These are phyloP conservation scores for Zaprionus nigranus DNA, from an alignment of 1,140 invertebrate genomes.

Conservation along the genomic window DNA sequence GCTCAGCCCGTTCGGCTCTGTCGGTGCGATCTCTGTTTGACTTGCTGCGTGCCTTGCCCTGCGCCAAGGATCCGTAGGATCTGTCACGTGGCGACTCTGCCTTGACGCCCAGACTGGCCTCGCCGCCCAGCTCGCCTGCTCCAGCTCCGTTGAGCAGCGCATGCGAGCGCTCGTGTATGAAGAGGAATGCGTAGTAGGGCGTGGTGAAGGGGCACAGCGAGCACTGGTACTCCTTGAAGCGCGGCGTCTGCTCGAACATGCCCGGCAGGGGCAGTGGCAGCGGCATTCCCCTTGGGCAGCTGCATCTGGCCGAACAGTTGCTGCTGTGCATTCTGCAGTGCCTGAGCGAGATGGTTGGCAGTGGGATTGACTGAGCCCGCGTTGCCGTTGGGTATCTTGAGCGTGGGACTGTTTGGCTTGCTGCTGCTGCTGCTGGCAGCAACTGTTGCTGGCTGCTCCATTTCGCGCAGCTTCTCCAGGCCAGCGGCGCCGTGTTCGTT, in stretches of 20 bases:
- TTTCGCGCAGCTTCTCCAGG: slow-evolving; percentile 89
- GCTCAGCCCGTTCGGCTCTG: slow-evolving; percentile 11
- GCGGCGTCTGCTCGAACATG: slow-evolving; percentile 85
- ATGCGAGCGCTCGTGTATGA: slow-evolving; percentile 95
- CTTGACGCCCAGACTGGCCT: slow-evolving; percentile 49
- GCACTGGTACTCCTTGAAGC: slow-evolving; percentile 92
- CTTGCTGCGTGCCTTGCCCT: slow-evolving; percentile 39
- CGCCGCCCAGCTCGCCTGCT: slow-evolving; percentile 11
- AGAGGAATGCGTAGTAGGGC: slow-evolving; percentile 93
- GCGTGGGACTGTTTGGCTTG: slow-evolving; percentile 85
- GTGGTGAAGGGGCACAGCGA: slow-evolving; percentile 95
- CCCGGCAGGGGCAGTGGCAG: slow-evolving; percentile 84
- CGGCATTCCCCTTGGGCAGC: slow-evolving; percentile 71
- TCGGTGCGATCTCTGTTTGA: neutral
- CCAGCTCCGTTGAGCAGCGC: slow-evolving; percentile 66
- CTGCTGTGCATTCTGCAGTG: slow-evolving; percentile 77
- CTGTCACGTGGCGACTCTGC: slow-evolving; percentile 26
- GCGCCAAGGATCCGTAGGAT: slow-evolving; percentile 17
- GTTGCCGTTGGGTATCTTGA: slow-evolving; percentile 88
- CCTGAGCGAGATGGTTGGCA: slow-evolving; percentile 74
- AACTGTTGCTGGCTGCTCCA: slow-evolving; percentile 85
- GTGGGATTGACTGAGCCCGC: slow-evolving; percentile 28
- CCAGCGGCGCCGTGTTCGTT: slow-evolving; percentile 93
- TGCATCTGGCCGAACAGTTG: slow-evolving; percentile 81
- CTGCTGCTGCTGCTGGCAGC: slow-evolving; percentile 9